Base-by-base conservation (phyloP, 2,797 vertebrate species). In the Bovichtus diacanthus region DNA sequence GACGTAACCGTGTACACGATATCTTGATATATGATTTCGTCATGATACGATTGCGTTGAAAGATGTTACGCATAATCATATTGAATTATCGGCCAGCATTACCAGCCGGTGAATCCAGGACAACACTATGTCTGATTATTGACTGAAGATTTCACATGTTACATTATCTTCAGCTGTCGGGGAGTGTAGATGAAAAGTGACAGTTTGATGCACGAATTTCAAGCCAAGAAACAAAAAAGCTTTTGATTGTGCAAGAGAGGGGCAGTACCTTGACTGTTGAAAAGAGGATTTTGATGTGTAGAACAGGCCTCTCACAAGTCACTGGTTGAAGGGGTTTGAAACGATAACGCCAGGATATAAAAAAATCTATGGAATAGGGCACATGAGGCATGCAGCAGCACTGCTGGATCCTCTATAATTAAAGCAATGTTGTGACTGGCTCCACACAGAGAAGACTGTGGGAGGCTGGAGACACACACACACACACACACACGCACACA, bases 381-480 rank as follows among this genome's bases (percentile, higher is more conserved):
- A 70, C 84, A 85, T 53, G 60, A 80, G 83, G 80, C 85, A 80
- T 75, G 69, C 44, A 87, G 85, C 75, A 73, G n/a, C 84, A 55
- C 86, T 59, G 72, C 70, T 78, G 73, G 81, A 83, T 73, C 23
- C 87, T 79, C 61, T 79, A 76, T 90, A 92, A 93, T 92, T 89
- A 89, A 90, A 88, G 86, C 83, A 65, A 51, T 89, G 88, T 89
- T 92, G 81, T 89, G 88, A 93, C 86, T 88, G 88, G 78, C 80
- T 85, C 76, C 86, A 83, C 76, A 80, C 78, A 76, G 86, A 82
- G 84, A 60, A 16, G 74, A 43, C 82, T 61, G 83, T 76, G 60
- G 83, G 86, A 90, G 83, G 66, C 86, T 47, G 62, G 78, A 92
- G 76, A 82, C 62, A 80, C 75, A 78, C 73, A 77, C 76, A 78